phyloP scores from a whole-genome alignment of 2,113 vertebrate species.

The Siphamia tubifer region DNA sequence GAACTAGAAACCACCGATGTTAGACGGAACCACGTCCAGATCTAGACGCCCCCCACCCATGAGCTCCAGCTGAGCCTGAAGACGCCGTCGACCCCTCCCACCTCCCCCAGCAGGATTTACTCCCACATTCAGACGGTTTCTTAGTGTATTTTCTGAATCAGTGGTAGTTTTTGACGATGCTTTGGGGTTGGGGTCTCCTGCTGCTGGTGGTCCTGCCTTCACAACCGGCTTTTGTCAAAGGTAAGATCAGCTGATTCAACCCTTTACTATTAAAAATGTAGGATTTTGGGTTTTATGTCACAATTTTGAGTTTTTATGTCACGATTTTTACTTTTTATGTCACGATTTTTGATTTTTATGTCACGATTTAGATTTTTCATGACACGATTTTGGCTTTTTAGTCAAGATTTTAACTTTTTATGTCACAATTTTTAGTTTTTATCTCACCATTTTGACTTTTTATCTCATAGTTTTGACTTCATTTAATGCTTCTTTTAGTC shows the following conservation, averaged over 20 bases:
- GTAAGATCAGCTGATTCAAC: constrained; percentile 76
- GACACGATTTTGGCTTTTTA: too few relatives aligned
- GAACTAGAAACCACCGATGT: neutral
- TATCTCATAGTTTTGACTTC: too few relatives aligned
- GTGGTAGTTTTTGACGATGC: constrained; percentile 81
- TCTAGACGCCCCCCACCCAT: neutral
- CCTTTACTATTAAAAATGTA: neutral
- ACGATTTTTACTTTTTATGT: too few relatives aligned
- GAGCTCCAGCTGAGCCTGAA: constrained; percentile 48
- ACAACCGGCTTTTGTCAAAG: constrained; percentile 81
- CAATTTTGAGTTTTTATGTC: too few relatives aligned
- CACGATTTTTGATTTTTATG: too few relatives aligned
- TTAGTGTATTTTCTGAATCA: too few relatives aligned
- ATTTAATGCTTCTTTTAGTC: too few relatives aligned
- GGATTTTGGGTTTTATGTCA: too few relatives aligned
- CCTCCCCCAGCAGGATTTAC: constrained; percentile 11
- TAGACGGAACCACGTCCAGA: neutral
- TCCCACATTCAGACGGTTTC: constrained; percentile 6
- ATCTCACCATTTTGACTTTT: too few relatives aligned
- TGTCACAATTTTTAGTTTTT: too few relatives aligned
- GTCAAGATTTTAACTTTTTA: too few relatives aligned
- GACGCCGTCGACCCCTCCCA: neutral
- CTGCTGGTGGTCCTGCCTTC: constrained; percentile 78
- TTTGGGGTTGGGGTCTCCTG: constrained; percentile 76
- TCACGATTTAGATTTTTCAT: too few relatives aligned